Conservation (phyloP, 2,113 vertebrate species). For the Gymnarchus niloticus region DNA sequence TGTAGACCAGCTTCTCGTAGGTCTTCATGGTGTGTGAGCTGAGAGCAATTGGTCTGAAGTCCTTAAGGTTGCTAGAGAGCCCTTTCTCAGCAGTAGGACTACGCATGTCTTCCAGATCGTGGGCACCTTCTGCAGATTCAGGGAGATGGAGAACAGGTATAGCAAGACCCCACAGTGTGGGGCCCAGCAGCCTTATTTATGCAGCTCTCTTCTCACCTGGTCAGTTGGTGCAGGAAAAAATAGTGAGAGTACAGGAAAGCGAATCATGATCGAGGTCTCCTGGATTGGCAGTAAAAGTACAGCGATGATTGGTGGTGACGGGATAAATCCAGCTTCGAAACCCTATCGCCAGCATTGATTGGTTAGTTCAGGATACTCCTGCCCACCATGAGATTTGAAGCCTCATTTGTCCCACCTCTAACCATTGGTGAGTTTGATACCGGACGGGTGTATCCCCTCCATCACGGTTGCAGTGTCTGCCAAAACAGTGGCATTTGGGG, state of each 20-base stretch:
- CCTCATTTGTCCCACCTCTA: too few relatives aligned
- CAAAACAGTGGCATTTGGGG: not conserved
- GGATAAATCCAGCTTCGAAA: too few relatives aligned
- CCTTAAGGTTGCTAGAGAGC: not conserved
- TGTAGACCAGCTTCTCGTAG: not conserved
- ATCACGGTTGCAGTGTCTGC: not conserved
- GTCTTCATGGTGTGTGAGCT: not conserved
- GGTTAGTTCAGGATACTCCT: too few relatives aligned
- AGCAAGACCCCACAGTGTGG: not conserved
- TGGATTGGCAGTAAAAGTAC: not conserved
- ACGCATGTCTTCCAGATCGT: not conserved
- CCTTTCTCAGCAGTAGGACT: not conserved
- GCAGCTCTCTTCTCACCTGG: not conserved
- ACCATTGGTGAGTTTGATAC: too few relatives aligned
- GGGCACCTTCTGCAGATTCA: too few relatives aligned
- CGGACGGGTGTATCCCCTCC: not conserved
- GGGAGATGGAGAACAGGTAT: not conserved
- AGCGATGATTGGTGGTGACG: not conserved
- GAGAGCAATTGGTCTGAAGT: not conserved
- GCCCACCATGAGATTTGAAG: too few relatives aligned
- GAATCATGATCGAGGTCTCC: not conserved
- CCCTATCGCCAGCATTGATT: too few relatives aligned
- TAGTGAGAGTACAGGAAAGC: not conserved
- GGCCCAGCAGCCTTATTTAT: not conserved
- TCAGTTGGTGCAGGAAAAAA: not conserved